These are phyloP conservation scores for Rhizoglyphus robini DNA, from an alignment of 1,140 invertebrate genomes.

Conservation along the genomic window DNA sequence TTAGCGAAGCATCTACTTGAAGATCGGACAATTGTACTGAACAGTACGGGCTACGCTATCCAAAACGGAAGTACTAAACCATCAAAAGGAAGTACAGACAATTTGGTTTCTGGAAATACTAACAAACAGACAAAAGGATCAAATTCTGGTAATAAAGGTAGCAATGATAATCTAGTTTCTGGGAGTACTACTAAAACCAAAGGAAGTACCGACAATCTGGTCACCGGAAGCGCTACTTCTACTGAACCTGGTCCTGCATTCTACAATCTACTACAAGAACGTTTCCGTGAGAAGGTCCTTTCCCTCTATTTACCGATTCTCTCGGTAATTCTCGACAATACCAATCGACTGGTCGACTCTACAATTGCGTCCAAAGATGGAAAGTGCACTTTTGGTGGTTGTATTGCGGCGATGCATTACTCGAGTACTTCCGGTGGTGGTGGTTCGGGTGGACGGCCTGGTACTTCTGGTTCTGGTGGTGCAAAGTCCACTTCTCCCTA, in stretches of 20 bases:
- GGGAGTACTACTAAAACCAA: too few relatives aligned
- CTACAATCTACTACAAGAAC: too few relatives aligned
- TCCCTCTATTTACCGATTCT: conserved; percentile 79
- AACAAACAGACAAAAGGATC: too few relatives aligned
- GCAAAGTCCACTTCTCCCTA: neutral
- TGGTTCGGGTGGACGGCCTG: neutral
- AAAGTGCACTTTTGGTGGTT: neutral
- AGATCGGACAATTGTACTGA: conserved; percentile 36
- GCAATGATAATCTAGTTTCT: too few relatives aligned
- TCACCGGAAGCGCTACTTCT: too few relatives aligned
- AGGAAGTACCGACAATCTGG: conserved; percentile 49
- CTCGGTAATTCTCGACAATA: conserved; percentile 65
- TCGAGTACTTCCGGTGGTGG: too few relatives aligned
- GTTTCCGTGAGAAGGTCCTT: conserved; percentile 43
- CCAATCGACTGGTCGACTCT: conserved; percentile 39
- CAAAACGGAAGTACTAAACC: too few relatives aligned
- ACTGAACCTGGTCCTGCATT: too few relatives aligned
- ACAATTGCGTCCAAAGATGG: conserved; percentile 1
- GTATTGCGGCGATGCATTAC: neutral
- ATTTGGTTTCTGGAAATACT: too few relatives aligned
- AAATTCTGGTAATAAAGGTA: too few relatives aligned
- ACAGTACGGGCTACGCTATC: too few relatives aligned
- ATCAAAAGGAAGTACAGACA: too few relatives aligned
- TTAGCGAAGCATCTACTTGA: conserved; percentile 88
- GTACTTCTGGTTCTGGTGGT: neutral